Base-by-base conservation (phyloP, 2,888 invertebrate species). In the Agelastica alni region DNA sequence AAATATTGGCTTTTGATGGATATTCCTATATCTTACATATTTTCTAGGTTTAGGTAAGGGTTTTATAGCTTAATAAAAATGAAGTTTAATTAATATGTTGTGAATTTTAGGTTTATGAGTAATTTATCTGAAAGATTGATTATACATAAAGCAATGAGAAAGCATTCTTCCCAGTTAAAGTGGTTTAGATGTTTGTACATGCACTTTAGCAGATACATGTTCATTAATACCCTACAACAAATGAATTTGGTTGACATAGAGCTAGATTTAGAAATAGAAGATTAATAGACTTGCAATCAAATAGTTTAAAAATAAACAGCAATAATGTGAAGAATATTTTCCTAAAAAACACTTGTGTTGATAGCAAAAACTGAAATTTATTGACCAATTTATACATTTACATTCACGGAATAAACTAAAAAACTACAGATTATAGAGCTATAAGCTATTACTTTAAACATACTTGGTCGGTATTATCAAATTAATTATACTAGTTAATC, bases 121-220 rank as follows among this genome's bases (percentile, higher is more conserved):
- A 82, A 82, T 51, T 83, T 83, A 80, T 78, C 80, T 3, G 84
- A 86, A 61, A 82, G 84, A 46, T 71, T 79, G 2, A 75, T 80
- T 16, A 77, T 88, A 17, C 81, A 89, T 73, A 78, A 81, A 61
- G 95, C 96, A 2, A 96, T 97, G 95, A 81, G 81, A 61, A 83
- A 85, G 49, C 96, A 98, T 75, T 78, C 81, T 63, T 93, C 94
- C n/a, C 98, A 99, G 76, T 86, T 93, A 79, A 85, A 93, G 30
- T 99, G 98, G 98, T 98, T 93, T 77, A 84, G 98, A 51, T 84
- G 86, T 72, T 80, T 98, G 2, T 98, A 96, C 72, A 86, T 97
- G 66, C 72, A 85, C 32, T 91, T 94, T 77, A 96, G 96, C 9
- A 84, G 95, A 48, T 97, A 96, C 74, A 88, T 93, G 79, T 81